These are phyloP conservation scores for Orius insidiosus DNA, from an alignment of 1,140 invertebrate genomes.

Conservation along the genomic window DNA sequence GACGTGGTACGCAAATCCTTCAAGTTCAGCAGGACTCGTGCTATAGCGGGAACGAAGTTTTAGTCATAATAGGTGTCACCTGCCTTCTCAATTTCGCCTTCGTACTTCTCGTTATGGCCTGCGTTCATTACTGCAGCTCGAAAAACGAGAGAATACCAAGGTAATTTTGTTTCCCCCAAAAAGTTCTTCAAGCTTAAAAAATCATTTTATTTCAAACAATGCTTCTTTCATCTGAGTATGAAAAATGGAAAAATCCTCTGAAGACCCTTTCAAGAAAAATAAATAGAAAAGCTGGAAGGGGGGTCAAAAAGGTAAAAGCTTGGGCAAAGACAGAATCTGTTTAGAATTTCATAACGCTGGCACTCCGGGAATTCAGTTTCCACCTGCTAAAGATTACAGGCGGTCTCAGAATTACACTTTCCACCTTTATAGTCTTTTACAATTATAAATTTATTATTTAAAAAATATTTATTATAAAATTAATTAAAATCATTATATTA, in stretches of 20 bases:
- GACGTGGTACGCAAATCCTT: background rate
- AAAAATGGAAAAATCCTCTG: background rate
- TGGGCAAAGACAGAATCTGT: no score
- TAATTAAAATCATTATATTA: no score
- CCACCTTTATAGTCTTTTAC: no score
- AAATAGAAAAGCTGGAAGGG: background rate
- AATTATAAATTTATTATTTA: no score
- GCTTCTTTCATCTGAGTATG: background rate
- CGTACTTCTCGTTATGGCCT: conserved; percentile 22
- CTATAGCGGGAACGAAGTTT: conserved; percentile 19
- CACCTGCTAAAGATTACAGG: no score
- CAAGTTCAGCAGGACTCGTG: conserved; percentile 2
- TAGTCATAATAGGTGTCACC: conserved; percentile 23
- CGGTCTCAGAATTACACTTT: no score
- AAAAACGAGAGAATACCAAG: conserved; percentile 7
- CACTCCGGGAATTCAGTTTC: no score
- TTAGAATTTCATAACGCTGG: no score
- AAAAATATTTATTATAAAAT: no score
- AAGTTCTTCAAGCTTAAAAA: no score
- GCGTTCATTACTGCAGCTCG: conserved; percentile 21
- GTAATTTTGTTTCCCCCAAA: no score
- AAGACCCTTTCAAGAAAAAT: background rate
- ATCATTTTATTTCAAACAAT: no score
- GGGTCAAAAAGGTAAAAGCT: background rate
- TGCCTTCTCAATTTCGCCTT: conserved; percentile 23